A percentile compares a stretch with the other conserved stretches of the same genome.
phyloP scores from a whole-genome alignment of 2,113 vertebrate genomes.

The Sula dactylatra region DNA sequence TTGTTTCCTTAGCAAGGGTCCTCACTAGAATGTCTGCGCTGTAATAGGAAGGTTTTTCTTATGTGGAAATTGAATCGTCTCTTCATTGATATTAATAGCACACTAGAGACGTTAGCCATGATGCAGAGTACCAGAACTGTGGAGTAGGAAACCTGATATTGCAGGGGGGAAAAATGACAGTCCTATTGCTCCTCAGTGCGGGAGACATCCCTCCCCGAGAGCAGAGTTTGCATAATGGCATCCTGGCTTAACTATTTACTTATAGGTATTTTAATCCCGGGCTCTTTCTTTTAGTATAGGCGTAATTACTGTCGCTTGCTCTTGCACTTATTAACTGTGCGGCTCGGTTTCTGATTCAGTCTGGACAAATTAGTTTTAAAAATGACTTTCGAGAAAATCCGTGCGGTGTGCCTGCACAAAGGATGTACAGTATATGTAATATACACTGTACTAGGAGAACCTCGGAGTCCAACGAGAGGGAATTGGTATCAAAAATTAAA shows the following conservation, averaged over 20 bases:
- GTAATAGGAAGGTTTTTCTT: slow-evolving; percentile 75
- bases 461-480: not conserved
- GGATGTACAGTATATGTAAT: not conserved
- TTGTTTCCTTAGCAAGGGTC: slow-evolving; percentile 70
- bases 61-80: slow-evolving; percentile 84
- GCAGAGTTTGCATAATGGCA: slow-evolving; percentile 75
- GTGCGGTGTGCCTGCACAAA: not conserved
- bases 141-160: slow-evolving; percentile 80
- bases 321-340: slow-evolving; percentile 30
- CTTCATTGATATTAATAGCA: slow-evolving; percentile 89
- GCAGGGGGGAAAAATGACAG: slow-evolving; percentile 72
- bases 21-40: slow-evolving; percentile 68
- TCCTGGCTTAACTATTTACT: slow-evolving; percentile 67
- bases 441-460: not conserved
- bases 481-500: not conserved
- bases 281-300: slow-evolving; percentile 77
- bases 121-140: slow-evolving; percentile 72
- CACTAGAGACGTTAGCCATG: slow-evolving; percentile 80
- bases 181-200: slow-evolving; percentile 71
- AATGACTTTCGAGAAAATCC: slow-evolving; percentile 21
- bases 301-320: slow-evolving; percentile 70
- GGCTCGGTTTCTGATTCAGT: slow-evolving; percentile 18
- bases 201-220: slow-evolving; percentile 72
- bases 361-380: slow-evolving; percentile 49
- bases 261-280: slow-evolving; percentile 68